Evolutionary conservation across 2,113 vertebrate genomes (phyloP), one percentile per base, ranked within the genome.

Genomic region (Plecturocebus donacophilus): DNA sequence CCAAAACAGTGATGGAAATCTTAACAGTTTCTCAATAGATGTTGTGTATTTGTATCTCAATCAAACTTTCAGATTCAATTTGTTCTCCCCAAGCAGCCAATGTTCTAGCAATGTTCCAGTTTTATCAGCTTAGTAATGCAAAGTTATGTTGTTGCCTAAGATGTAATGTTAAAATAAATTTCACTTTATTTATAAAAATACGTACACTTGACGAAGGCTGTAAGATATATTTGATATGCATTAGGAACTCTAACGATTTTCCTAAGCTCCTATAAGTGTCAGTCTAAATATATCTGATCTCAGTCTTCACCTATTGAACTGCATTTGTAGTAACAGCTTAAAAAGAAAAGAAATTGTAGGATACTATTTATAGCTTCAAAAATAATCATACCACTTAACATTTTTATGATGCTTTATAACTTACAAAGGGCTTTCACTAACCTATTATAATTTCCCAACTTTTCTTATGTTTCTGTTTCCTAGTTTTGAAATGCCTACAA

Each of bases 141-240:
- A 91, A 96, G 21, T 83, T 56, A 86, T 21, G 5, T 61, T 87
- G 84, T 56, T 92, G 21, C 42, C 91, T 40, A 73, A 80, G 14
- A 94, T 45, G 4, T 52, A 77, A 83, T 45, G 3, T 83, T 91
- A 90, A 96, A 91, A 6, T 89, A 85, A 95, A 82, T 89, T 95
- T 64, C 73, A 54, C 71, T 95, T 94, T 40, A 92, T 71, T 94
- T 94, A 80, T n/a, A 87, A 94, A 97, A 97, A 87, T n/a, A 91
- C 82, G 49, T 71, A 42, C 27, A 7, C 76, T 92, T 92, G 9
- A 86, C 70, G 79, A 47, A 85, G 4, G 23, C 40, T 86, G 4
- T 58, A 58, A 80, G 30, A 52, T 56, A 1, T 42, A 64, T 81
- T 88, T 70, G 35, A 79, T 76, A 71, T 35, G 38, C 58, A 56